Evolutionary conservation across 2,113 vertebrate genomes (phyloP).

Genomic region (Drymodes brunneopygia): DNA sequence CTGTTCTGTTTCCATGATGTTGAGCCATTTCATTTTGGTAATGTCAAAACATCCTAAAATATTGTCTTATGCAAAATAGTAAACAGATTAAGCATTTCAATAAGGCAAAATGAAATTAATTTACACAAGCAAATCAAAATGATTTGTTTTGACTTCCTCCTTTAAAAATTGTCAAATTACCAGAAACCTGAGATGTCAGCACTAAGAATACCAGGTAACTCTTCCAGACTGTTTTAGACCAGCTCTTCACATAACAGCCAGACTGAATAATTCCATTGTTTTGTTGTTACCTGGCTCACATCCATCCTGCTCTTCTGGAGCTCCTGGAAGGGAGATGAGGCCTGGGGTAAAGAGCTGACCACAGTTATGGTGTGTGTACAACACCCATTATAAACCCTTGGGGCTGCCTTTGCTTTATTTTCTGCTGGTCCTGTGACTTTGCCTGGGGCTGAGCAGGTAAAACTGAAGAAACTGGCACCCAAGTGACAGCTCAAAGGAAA

Average conservation of each 20-base stretch:
- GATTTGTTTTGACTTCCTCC: not conserved
- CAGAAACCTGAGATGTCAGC: not conserved
- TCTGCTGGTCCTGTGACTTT: not conserved
- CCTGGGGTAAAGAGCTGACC: not conserved
- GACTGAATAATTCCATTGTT: not conserved
- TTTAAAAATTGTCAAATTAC: not conserved
- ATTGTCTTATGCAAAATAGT: not conserved
- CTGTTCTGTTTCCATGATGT: not conserved
- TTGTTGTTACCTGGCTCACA: not conserved
- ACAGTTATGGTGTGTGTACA: too few relatives aligned
- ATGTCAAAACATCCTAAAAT: constrained; percentile 11
- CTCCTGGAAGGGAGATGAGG: not conserved
- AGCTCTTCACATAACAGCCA: not conserved
- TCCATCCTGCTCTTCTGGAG: not conserved
- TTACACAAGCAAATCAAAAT: not conserved
- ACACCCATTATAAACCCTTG: rapidly evolving
- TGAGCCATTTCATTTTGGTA: not conserved
- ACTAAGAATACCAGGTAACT: not conserved
- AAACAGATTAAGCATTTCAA: not conserved
- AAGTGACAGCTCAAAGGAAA: not conserved
- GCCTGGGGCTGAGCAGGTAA: not conserved
- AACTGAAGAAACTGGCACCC: not conserved
- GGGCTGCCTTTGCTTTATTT: not conserved
- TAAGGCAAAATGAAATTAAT: not conserved
- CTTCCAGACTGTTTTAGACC: not conserved